phyloP scores from a whole-genome alignment of 1,140 invertebrate genomes.

The Drosophila nebulosa region DNA sequence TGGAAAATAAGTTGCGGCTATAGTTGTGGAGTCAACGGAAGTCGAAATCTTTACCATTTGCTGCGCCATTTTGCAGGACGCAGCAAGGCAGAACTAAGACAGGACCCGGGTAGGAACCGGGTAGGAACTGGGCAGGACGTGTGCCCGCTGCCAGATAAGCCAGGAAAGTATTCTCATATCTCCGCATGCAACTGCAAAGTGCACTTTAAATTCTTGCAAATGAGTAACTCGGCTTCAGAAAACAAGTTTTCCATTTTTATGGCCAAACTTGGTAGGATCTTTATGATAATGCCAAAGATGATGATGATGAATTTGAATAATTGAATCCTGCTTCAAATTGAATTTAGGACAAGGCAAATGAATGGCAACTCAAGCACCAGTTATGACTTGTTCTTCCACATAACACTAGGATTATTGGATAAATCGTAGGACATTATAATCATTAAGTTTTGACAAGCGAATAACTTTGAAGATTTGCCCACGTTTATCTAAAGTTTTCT shows the following conservation, averaged over 20 bases:
- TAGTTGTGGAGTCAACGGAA: slow-evolving; percentile 25
- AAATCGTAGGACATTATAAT: no score
- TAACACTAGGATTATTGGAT: no score
- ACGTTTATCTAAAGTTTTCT: no score
- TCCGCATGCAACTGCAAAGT: slow-evolving; percentile 68
- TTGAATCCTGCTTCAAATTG: not conserved
- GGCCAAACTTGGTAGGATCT: slow-evolving; percentile 19
- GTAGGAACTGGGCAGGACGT: not conserved
- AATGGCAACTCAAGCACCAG: no score
- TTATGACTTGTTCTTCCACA: no score
- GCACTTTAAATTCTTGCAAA: slow-evolving; percentile 81
- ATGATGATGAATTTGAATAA: not conserved
- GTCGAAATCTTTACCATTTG: slow-evolving; percentile 62
- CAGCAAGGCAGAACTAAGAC: slow-evolving; percentile 7
- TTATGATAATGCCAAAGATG: not conserved
- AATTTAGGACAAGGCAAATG: no score
- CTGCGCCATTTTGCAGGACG: slow-evolving; percentile 39
- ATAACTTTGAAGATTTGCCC: no score
- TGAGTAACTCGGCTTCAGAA: slow-evolving; percentile 53
- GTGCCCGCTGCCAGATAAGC: slow-evolving; percentile 47
- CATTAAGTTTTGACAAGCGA: no score
- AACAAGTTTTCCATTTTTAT: slow-evolving; percentile 21
- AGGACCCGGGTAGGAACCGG: not conserved
- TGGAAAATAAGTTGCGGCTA: not conserved
- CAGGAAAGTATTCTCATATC: slow-evolving; percentile 57